These are phyloP conservation scores for pig (Sus scrofa) DNA, from an alignment of 2,113 vertebrate species.

Conservation along the genomic window T2T-Sscrofa CM000814.6:40833001-40833500, in stretches of 20 bases:
- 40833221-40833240: neutral
- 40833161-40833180: neutral
- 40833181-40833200: neutral
- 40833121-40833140: neutral
- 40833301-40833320: neutral
- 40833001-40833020: accelerated
- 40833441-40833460: neutral
- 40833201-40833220: neutral
- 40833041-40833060: neutral
- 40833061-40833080: neutral
- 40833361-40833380: accelerated
- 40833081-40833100: neutral
- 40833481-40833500: neutral
- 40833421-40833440: neutral
- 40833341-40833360: neutral
- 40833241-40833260: neutral
- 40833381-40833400: neutral
- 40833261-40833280: neutral
- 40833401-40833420: neutral
- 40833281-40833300: neutral
- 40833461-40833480: neutral
- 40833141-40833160: neutral
- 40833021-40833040: accelerated
- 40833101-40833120: neutral
- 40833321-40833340: neutral